Conservation (phyloP, 1,140 invertebrate genomes). For the Xylocopa sonorina region DNA sequence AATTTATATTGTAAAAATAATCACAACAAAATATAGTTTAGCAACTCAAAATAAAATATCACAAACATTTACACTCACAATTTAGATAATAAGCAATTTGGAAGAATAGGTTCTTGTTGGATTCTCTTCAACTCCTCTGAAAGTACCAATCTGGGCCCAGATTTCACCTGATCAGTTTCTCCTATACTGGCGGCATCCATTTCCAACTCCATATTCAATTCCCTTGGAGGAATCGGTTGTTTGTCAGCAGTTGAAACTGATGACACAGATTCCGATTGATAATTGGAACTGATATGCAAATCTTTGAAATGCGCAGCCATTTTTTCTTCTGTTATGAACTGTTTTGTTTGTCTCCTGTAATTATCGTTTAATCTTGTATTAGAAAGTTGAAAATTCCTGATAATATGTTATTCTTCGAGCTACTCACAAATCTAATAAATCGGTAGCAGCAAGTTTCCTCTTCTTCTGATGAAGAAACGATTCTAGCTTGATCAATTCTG, state of each 20-base stretch:
- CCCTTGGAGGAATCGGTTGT: slow-evolving; percentile 22
- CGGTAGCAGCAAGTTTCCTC: slow-evolving; percentile 74
- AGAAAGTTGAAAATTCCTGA: background rate
- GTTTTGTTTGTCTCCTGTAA: slow-evolving; percentile 84
- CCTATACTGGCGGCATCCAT: slow-evolving; percentile 54
- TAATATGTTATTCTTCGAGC: background rate
- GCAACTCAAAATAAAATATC: background rate
- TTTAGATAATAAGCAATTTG: slow-evolving; percentile 83
- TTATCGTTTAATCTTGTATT: background rate
- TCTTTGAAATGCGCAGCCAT: slow-evolving; percentile 89
- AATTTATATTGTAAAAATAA: background rate
- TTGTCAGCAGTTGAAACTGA: slow-evolving; percentile 65
- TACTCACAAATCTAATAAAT: slow-evolving; percentile 71
- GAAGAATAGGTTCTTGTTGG: slow-evolving; percentile 84
- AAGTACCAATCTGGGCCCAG: slow-evolving; percentile 81
- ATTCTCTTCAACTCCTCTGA: slow-evolving; percentile 88
- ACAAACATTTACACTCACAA: slow-evolving; percentile 77
- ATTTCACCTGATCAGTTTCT: slow-evolving; percentile 65
- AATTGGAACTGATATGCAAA: slow-evolving; percentile 85
- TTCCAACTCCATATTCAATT: slow-evolving; percentile 61
- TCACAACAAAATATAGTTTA: background rate
- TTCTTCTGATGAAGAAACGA: slow-evolving; percentile 73
- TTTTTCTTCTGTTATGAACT: slow-evolving; percentile 90
- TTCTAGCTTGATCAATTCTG: slow-evolving; percentile 72
- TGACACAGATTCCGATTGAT: slow-evolving; percentile 55